A percentile compares a stretch with the other conserved stretches of the same genome.
Conservation (phyloP, 1,140 invertebrate species). For the Pseudoatta argentina region DNA sequence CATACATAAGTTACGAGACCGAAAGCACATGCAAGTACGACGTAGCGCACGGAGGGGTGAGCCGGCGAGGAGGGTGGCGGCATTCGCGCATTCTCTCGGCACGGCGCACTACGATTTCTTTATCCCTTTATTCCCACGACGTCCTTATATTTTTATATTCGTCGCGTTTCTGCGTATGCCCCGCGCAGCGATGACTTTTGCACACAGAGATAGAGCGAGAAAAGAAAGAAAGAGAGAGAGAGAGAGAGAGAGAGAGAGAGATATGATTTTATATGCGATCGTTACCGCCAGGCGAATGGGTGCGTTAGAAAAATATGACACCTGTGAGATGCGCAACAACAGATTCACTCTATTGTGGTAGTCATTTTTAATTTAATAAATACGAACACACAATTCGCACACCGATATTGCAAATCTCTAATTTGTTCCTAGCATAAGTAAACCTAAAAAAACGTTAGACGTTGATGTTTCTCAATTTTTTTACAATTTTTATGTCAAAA, state of each 20-base stretch:
- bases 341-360: neutral
- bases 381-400: neutral
- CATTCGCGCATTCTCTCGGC: conserved; percentile 10
- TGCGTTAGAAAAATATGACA: conserved; percentile 37
- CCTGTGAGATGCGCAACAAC: neutral
- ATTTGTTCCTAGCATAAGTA: conserved; percentile 5
- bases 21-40: conserved; percentile 15
- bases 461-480: too few relatives aligned
- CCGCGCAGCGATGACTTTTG: conserved; percentile 7
- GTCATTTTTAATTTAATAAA: conserved; percentile 47
- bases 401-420: neutral
- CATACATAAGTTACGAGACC: conserved; percentile 38
- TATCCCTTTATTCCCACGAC: conserved; percentile 54
- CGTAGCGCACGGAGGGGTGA: neutral
- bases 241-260: neutral
- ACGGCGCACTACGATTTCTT: conserved; percentile 38
- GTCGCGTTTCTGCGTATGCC: conserved; percentile 27
- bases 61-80: neutral
- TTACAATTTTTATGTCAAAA: too few relatives aligned
- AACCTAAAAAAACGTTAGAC: too few relatives aligned
- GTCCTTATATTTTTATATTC: conserved; percentile 56
- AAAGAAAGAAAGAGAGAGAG: too few relatives aligned
- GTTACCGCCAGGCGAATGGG: conserved; percentile 8
- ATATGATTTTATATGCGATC: conserved; percentile 29
- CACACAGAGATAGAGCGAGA: neutral